Conservation (phyloP, 2,888 invertebrate genomes). For the Cephonodes hylas region DNA sequence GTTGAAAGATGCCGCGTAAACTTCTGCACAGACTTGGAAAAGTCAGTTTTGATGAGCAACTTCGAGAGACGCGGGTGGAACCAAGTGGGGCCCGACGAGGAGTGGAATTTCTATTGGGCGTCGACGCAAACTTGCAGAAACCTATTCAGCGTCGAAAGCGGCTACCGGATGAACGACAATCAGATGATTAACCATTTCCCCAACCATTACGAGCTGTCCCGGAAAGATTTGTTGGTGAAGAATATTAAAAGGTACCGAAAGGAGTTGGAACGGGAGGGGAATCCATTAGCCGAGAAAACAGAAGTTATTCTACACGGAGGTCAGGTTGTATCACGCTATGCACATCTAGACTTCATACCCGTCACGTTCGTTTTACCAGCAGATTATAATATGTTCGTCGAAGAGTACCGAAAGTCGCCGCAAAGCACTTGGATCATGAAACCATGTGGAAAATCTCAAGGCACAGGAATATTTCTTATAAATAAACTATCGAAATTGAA, state of each 20-base stretch:
- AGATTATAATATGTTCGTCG: conserved; percentile 98
- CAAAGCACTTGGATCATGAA: conserved; percentile 99
- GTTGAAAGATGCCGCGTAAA: conserved; percentile 74
- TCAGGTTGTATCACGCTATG: conserved; percentile 85
- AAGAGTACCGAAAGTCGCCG: conserved; percentile 96
- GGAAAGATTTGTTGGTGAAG: conserved; percentile 97
- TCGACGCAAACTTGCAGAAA: conserved; percentile 93
- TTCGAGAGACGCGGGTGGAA: conserved; percentile 83
- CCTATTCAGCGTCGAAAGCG: conserved; percentile 84
- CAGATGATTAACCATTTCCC: conserved; percentile 98
- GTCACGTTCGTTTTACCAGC: conserved; percentile 96
- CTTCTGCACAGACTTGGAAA: conserved; percentile 59
- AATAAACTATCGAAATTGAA: conserved; percentile 97
- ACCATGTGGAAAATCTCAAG: conserved; percentile 96
- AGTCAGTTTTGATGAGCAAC: conserved; percentile 58
- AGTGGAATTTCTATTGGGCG: conserved; percentile 98
- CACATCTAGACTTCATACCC: conserved; percentile 91
- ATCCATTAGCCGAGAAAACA: conserved; percentile 89
- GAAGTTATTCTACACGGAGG: conserved; percentile 78
- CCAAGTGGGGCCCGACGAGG: conserved; percentile 91
- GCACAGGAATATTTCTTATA: conserved; percentile 96
- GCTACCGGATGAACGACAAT: conserved; percentile 85
- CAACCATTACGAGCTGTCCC: conserved; percentile 95
- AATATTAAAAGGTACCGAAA: conserved; percentile 97
- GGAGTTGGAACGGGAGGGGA: conserved; percentile 95